Evolutionary conservation across 2,797 vertebrate species (phyloP).

Genomic region (Anableps anableps): DNA sequence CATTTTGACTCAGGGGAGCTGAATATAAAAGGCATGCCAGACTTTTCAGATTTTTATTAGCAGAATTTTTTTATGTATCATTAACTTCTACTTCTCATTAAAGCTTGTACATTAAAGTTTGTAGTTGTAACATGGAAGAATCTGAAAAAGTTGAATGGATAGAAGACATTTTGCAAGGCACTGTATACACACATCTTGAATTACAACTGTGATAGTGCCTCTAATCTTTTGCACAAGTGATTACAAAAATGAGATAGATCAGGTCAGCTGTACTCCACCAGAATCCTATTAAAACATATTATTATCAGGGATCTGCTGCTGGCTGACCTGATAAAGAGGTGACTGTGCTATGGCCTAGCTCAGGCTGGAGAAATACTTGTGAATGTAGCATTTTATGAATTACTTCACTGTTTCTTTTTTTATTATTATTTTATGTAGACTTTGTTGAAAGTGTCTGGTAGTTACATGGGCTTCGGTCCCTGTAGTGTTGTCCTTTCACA

Average conservation of each 20-base stretch:
- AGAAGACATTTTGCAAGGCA: not conserved
- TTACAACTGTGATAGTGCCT: not conserved
- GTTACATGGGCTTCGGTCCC: not conserved
- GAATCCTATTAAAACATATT: conserved; percentile 16
- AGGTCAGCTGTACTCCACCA: conserved; percentile 21
- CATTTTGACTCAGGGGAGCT: not conserved
- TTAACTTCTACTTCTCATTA: not conserved
- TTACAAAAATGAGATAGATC: conserved; percentile 31
- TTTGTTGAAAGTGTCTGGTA: not conserved
- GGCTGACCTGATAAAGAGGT: conserved; percentile 50
- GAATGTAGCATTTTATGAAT: not conserved
- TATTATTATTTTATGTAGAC: not conserved
- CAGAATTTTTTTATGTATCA: not conserved
- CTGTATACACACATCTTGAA: not conserved
- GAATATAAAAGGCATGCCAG: not conserved
- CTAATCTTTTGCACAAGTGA: conserved; percentile 38
- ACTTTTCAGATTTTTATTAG: not conserved
- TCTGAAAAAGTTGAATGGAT: not conserved
- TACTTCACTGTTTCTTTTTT: not conserved
- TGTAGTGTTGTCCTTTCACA: not conserved
- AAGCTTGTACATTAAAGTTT: too few relatives aligned
- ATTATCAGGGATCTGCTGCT: conserved; percentile 29
- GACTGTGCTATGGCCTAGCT: conserved; percentile 23
- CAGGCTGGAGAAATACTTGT: conserved; percentile 3
- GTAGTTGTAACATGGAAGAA: not conserved